Base-by-base conservation (phyloP, 2,113 vertebrate species). In the Thomomys bottae region DNA sequence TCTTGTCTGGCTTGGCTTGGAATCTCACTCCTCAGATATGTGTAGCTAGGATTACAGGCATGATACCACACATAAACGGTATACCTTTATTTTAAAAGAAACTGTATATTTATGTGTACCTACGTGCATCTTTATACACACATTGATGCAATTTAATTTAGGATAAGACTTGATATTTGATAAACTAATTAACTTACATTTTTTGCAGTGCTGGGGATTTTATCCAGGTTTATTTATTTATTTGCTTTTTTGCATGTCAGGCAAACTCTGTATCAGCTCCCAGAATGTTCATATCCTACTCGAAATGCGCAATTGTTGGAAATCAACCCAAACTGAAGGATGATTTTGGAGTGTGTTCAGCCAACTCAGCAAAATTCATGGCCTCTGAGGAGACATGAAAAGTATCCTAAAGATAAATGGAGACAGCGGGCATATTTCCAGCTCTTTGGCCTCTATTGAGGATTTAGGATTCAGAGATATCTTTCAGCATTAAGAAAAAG, bases 251-350 rank as follows among this genome's bases (percentile, higher is more conserved):
- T 18, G 63, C 63, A 70, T 24, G 24, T 1, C 21, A 59, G 36
- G 63, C 30, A 42, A 59, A 12, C 24, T 18, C 18, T 49, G 8
- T 36, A 49, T 38, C 15, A 18, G 8, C 9, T 40, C 75, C 42
- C 14, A 45, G 70, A 88, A 68, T 70, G 36, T 84, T 84, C 54
- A 30, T 81, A 75, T 86, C 49, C 28, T 93, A 89, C 82, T 63
- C 64, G 72, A 73, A 91, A 87, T 66, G 73, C 2, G 30, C 85
- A 78, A 72, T 87, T 91, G 87, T 94, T 95, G 89, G 95, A 96
- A 95, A 88, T 21, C 67, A 49, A 75, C 20, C 54, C 57, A 71
- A 73, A 73, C 20, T 59, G 45, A 88, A 87, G 66, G 71, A 80
- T 64, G 71, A 64, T 26, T 85, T 32, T 84, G 12, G 54, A 84